phyloP scores from a whole-genome alignment of 2,797 vertebrate genomes.

The Chrysocyon brachyurus region DNA sequence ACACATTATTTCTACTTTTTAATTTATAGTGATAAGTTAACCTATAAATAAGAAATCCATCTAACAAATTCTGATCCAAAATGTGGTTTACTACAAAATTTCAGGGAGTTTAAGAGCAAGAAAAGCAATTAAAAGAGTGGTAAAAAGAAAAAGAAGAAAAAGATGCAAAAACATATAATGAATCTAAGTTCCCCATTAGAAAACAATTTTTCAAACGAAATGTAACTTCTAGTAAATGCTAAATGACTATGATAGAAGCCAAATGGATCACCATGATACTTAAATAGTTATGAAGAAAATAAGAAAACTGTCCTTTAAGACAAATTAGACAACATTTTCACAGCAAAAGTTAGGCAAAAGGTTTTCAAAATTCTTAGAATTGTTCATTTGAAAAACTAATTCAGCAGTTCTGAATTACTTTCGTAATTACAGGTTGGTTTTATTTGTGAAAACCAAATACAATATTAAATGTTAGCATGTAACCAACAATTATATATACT shows the following conservation, averaged over 20 bases:
- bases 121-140: slow-evolving; percentile 25
- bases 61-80: slow-evolving; percentile 61
- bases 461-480: slow-evolving; percentile 54
- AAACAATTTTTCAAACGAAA: slow-evolving; percentile 62
- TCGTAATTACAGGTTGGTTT: slow-evolving; percentile 65
- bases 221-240: slow-evolving; percentile 12
- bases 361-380: slow-evolving; percentile 56
- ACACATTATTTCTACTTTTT: slow-evolving; percentile 18
- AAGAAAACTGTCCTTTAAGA: background rate
- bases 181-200: slow-evolving; percentile 14
- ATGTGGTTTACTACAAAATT: slow-evolving; percentile 52
- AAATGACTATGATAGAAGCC: background rate
- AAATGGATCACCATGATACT: background rate
- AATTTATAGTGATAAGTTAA: background rate
- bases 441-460: slow-evolving; percentile 66
- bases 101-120: slow-evolving; percentile 18
- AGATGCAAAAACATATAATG: background rate
- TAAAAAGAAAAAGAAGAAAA: slow-evolving; percentile 54
- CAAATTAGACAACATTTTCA: slow-evolving; percentile 37
- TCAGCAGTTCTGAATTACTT: slow-evolving; percentile 56
- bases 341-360: slow-evolving; percentile 43
- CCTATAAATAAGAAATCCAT: slow-evolving; percentile 44
- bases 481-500: slow-evolving; percentile 64
- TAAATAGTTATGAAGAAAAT: slow-evolving; percentile 43
- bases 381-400: slow-evolving; percentile 45